Base-by-base conservation (phyloP, 2,797 vertebrate species). In the Centropyge bicolor region DNA sequence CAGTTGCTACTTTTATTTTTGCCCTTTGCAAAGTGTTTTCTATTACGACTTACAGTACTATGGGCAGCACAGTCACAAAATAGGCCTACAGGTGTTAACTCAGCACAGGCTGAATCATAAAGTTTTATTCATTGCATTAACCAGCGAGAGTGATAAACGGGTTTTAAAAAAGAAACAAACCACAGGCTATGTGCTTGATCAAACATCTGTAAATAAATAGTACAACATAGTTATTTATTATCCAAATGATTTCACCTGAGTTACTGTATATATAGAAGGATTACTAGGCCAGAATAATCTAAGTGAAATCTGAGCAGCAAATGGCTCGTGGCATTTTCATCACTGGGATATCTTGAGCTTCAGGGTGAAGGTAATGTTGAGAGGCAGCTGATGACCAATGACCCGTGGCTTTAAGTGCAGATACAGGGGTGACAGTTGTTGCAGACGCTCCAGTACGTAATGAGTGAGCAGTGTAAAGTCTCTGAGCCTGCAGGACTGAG, bases 311-410 rank as follows among this genome's bases (percentile, higher is more conserved):
- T n/a, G 24, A 72, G 13, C 49, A 10, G 27, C 12, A 38, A 81
- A 84, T 41, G 41, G 66, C 65, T 72, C 13, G 6, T 68, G 61
- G 59, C 38, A 31, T 63, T 81, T 82, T 62, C 13, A 69, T 73
- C 76, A 68, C 20, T 56, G 12, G 22, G 49, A 63, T 57, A 38
- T 62, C 38, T 40, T 52, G 36, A 66, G 48, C 73, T 56, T 68
- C 4, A 17, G 49, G 73, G 73, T 1, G 1, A 69, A 74, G 73
- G 65, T 71, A 79, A 74, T 0, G 43, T 45, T 71, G 19, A 52
- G 43, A 65, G 61, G 61, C 79, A 80, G 62, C 68, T 70, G 80
- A 85, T 74, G 72, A 74, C 78, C 72, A 64, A 1, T 75, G 82
- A 82, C 59, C 74, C 67, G 2, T 73, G 41, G 24, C 38, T 82